These are phyloP conservation scores for Tricholaema leucomelas DNA, from an alignment of 2,113 vertebrate genomes.

Conservation along the genomic window DNA sequence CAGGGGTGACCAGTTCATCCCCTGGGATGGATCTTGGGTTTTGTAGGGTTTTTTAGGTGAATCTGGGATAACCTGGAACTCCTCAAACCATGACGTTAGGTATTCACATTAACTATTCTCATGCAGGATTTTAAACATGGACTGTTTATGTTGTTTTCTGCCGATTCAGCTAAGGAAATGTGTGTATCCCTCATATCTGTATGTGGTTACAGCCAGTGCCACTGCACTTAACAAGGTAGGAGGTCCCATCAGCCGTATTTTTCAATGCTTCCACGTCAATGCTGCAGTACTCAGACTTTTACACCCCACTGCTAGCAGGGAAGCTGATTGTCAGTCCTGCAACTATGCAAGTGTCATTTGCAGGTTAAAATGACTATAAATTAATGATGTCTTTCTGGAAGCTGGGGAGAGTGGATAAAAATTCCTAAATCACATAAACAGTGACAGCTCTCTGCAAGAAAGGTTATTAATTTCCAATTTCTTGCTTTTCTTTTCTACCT, in stretches of 20 bases:
- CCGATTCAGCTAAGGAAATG: background rate
- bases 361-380: constrained; percentile 41
- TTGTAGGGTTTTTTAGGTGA: too few species aligned
- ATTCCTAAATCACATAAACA: background rate
- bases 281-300: background rate
- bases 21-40: too few species aligned
- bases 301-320: background rate
- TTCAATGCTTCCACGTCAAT: background rate
- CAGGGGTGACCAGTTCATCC: too few species aligned
- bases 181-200: background rate
- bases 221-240: constrained; percentile 26
- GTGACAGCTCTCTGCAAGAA: background rate
- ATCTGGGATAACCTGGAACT: too few species aligned
- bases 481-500: background rate
- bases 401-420: background rate
- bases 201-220: background rate
- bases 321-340: constrained; percentile 45
- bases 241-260: constrained; percentile 11
- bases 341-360: background rate
- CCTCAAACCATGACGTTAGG: too few species aligned
- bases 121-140: background rate
- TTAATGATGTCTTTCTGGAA: constrained; percentile 43
- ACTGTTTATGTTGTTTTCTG: background rate
- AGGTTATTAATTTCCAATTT: background rate
- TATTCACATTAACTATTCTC: background rate